Evolutionary conservation across 1,140 invertebrate genomes (phyloP).

Genomic region (Pseudoatta argentina): DNA sequence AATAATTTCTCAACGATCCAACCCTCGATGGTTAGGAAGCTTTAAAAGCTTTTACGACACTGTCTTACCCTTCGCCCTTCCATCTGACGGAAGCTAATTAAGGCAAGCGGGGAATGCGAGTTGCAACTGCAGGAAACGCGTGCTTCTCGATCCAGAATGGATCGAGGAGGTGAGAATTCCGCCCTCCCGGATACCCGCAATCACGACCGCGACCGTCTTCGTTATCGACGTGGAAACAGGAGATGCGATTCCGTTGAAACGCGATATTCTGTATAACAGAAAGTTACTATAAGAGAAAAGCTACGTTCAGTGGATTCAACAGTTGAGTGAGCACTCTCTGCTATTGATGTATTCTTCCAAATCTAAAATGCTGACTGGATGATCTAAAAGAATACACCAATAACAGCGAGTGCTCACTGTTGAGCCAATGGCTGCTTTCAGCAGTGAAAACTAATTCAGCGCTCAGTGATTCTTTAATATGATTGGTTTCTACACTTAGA

Average conservation of each 20-base stretch:
- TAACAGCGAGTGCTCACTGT: no score
- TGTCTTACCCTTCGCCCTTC: slow-evolving; percentile 7
- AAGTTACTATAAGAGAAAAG: neutral
- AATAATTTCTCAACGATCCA: slow-evolving; percentile 60
- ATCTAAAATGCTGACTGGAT: no score
- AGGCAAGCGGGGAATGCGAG: slow-evolving; percentile 50
- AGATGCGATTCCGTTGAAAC: slow-evolving; percentile 15
- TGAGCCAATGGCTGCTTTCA: no score
- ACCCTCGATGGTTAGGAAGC: slow-evolving; percentile 27
- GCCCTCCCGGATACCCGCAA: slow-evolving; percentile 60
- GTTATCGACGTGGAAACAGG: slow-evolving; percentile 50
- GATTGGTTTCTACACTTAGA: no score
- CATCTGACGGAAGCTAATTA: slow-evolving; percentile 67
- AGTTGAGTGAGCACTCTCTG: no score
- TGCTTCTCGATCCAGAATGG: slow-evolving; percentile 25
- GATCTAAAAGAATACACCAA: no score
- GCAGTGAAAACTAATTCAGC: no score
- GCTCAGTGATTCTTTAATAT: no score
- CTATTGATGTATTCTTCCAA: no score
- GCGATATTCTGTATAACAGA: neutral
- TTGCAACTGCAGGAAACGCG: slow-evolving; percentile 55
- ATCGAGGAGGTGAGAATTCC: slow-evolving; percentile 64
- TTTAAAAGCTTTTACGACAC: slow-evolving; percentile 70
- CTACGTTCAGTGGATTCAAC: no score
- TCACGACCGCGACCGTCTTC: slow-evolving; percentile 30